Conservation (phyloP, 2,888 invertebrate genomes). For the Trichogramma evanescens region DNA sequence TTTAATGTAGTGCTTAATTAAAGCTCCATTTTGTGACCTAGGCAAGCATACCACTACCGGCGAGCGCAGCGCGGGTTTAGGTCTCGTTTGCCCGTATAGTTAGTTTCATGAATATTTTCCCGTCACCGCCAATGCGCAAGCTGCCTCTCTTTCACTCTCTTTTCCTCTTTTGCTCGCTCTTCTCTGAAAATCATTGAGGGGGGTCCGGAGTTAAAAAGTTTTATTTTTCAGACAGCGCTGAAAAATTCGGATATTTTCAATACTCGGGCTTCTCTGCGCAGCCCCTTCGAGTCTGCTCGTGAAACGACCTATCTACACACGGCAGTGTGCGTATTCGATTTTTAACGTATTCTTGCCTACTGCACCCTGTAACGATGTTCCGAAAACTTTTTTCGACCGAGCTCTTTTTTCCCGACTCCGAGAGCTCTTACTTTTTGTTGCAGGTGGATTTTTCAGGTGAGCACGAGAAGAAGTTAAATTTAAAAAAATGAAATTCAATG, state of each 20-base stretch:
- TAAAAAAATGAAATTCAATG: too few species aligned
- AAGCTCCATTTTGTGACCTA: slow-evolving; percentile 30
- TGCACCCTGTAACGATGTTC: too few species aligned
- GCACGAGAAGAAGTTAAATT: too few species aligned
- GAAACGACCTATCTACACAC: background rate
- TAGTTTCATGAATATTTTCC: slow-evolving; percentile 23
- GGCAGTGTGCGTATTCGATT: too few species aligned
- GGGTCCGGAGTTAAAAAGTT: too few species aligned
- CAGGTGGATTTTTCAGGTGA: too few species aligned
- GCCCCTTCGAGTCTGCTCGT: background rate
- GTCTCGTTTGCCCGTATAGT: slow-evolving; percentile 15
- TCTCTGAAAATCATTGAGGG: too few species aligned
- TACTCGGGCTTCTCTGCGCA: slow-evolving; percentile 29
- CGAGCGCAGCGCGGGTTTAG: slow-evolving; percentile 4
- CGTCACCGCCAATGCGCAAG: background rate
- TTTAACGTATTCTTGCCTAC: too few species aligned
- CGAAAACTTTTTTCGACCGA: too few species aligned
- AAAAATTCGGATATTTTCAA: slow-evolving; percentile 40
- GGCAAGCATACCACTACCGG: slow-evolving; percentile 25
- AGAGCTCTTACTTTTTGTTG: too few species aligned
- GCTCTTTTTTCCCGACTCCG: too few species aligned
- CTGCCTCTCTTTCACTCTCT: background rate
- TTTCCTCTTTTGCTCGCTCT: too few species aligned
- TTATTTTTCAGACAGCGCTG: slow-evolving; percentile 3
- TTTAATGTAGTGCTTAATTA: slow-evolving; percentile 25